Evolutionary conservation across 2,888 invertebrate species (phyloP).

Genomic region (Diaprepes abbreviatus): DNA sequence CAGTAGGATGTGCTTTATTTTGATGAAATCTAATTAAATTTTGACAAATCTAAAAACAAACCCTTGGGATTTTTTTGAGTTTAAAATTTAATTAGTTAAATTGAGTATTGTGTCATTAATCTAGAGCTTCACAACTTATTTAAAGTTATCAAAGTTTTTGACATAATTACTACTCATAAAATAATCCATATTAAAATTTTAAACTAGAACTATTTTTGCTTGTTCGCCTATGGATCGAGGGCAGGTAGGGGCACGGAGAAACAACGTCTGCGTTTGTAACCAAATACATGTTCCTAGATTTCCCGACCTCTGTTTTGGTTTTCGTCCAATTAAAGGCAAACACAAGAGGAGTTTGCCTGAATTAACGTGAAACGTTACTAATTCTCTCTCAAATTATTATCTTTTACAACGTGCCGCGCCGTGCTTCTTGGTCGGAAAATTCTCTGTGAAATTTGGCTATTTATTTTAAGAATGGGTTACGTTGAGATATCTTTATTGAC

Average conservation of each 20-base stretch:
- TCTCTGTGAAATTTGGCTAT: slow-evolving; percentile 10
- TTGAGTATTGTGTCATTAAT: too few relatives aligned
- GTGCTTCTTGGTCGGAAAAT: slow-evolving; percentile 14
- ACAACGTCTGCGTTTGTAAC: slow-evolving; percentile 62
- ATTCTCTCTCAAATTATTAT: slow-evolving; percentile 60
- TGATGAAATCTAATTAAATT: too few relatives aligned
- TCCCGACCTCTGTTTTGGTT: slow-evolving; percentile 69
- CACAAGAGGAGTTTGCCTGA: slow-evolving; percentile 67
- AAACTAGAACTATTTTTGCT: too few relatives aligned
- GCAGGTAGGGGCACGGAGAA: slow-evolving; percentile 50
- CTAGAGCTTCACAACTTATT: too few relatives aligned
- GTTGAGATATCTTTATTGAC: neutral
- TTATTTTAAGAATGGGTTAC: slow-evolving; percentile 17
- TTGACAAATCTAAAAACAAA: too few relatives aligned
- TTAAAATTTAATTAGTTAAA: too few relatives aligned
- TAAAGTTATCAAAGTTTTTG: too few relatives aligned
- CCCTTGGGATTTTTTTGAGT: too few relatives aligned
- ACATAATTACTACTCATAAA: too few relatives aligned
- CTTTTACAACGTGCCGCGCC: slow-evolving; percentile 31
- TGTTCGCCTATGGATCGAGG: slow-evolving; percentile 38
- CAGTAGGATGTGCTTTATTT: too few relatives aligned
- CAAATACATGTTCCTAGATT: slow-evolving; percentile 65
- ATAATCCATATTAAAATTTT: too few relatives aligned
- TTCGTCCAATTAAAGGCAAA: slow-evolving; percentile 69
- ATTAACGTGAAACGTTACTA: slow-evolving; percentile 67